Evolutionary conservation across 1,140 invertebrate species (phyloP).

Genomic region (Drosophila lowei): DNA sequence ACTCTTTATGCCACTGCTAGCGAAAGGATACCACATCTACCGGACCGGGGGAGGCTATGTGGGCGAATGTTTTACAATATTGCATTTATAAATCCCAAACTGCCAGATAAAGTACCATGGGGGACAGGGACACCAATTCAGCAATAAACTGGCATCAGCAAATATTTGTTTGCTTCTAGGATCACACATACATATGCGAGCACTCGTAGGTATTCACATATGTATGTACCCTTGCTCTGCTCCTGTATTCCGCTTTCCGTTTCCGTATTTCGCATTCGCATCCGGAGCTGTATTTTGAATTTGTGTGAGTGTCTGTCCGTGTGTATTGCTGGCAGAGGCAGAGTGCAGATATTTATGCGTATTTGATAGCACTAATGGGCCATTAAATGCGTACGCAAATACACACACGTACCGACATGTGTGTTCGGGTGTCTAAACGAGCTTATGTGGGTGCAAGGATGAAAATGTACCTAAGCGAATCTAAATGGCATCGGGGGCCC

Average conservation of each 20-base stretch:
- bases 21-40: slow-evolving; percentile 1
- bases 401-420: slow-evolving; percentile 51
- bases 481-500: slow-evolving; percentile 79
- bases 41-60: background rate
- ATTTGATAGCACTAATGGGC: slow-evolving; percentile 81
- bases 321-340: slow-evolving; percentile 48
- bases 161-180: slow-evolving; percentile 42
- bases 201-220: background rate
- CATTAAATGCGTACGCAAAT: slow-evolving; percentile 80
- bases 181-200: no score
- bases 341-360: slow-evolving; percentile 81
- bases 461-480: slow-evolving; percentile 82
- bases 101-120: slow-evolving; percentile 6
- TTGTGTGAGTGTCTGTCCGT: slow-evolving; percentile 26
- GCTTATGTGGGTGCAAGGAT: slow-evolving; percentile 59
- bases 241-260: background rate
- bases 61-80: slow-evolving; percentile 43
- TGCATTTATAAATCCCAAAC: slow-evolving; percentile 44
- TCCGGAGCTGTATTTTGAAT: slow-evolving; percentile 39
- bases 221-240: background rate
- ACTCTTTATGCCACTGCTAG: slow-evolving; percentile 27
- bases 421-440: slow-evolving; percentile 19
- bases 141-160: slow-evolving; percentile 58
- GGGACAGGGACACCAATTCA: slow-evolving; percentile 11
- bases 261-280: slow-evolving; percentile 30